A percentile compares a stretch with the other conserved stretches of the same genome.
phyloP scores from a whole-genome alignment of 2,888 invertebrate genomes.

The Rhorus exstirpatorius region DNA sequence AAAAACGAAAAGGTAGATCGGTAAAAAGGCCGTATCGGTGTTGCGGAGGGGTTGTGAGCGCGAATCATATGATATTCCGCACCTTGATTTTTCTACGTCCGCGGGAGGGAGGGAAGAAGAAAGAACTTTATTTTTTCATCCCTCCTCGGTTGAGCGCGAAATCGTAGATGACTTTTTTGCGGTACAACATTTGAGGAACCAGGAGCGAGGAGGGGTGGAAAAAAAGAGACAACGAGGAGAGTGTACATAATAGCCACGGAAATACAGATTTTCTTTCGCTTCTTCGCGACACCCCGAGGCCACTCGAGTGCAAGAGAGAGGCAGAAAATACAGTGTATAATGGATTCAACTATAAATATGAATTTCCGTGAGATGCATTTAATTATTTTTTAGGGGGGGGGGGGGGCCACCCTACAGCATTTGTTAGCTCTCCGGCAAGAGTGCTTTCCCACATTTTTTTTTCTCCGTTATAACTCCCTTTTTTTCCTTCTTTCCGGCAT shows the following conservation, averaged over 20 bases:
- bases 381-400: conserved; percentile 75
- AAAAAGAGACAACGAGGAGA: conserved; percentile 33
- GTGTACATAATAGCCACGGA: conserved; percentile 60
- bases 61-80: conserved; percentile 1
- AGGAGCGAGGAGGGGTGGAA: neutral
- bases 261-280: conserved; percentile 60
- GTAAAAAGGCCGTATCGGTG: conserved; percentile 17
- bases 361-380: conserved; percentile 78
- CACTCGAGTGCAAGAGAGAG: conserved; percentile 12
- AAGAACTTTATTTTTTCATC: neutral
- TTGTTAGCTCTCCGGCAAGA: conserved; percentile 58
- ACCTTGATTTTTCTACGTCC: conserved; percentile 3
- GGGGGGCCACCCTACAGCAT: too few species aligned
- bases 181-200: conserved; percentile 30
- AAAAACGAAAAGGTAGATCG: too few species aligned
- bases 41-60: neutral
- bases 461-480: conserved; percentile 6
- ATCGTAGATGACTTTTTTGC: conserved; percentile 46
- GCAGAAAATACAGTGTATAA: conserved; percentile 63
- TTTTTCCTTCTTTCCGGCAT: conserved; percentile 18
- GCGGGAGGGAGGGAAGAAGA: neutral
- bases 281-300: conserved; percentile 52
- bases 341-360: conserved; percentile 79
- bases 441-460: conserved; percentile 24
- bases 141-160: conserved; percentile 7